These are phyloP conservation scores for Peromyscus melanophrys DNA, from an alignment of 2,797 vertebrate genomes.

Conservation along the genomic window DNA sequence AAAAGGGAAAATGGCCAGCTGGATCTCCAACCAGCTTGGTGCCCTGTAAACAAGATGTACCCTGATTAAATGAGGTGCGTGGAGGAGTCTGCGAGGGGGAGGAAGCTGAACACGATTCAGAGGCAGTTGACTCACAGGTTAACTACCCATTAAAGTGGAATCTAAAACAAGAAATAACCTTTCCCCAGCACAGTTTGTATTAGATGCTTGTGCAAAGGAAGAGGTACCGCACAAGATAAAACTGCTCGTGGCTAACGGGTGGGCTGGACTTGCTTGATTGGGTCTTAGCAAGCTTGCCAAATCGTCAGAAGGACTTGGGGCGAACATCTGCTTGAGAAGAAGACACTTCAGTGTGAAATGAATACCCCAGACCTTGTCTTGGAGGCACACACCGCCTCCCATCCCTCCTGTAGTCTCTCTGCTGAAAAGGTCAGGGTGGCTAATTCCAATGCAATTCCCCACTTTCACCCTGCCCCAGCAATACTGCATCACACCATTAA, in stretches of 20 bases:
- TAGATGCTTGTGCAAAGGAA: constrained; percentile 16
- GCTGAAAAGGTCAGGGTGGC: not conserved
- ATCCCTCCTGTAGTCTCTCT: not conserved
- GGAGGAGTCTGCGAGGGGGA: not conserved
- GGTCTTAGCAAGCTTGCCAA: constrained; percentile 37
- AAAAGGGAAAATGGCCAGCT: constrained; percentile 6
- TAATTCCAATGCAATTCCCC: not conserved
- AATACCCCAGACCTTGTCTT: not conserved
- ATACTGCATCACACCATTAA: not conserved
- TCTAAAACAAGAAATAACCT: constrained; percentile 35
- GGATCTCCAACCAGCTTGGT: not conserved
- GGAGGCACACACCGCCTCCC: not conserved
- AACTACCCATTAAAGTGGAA: constrained; percentile 59
- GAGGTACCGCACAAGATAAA: not conserved
- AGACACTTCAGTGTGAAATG: not conserved
- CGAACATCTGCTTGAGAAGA: constrained; percentile 22
- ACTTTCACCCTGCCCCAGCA: not conserved
- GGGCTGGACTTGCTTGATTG: not conserved
- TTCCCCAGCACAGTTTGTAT: constrained; percentile 2
- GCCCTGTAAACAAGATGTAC: constrained; percentile 68
- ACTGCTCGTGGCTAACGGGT: not conserved
- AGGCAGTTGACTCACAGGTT: constrained; percentile 60
- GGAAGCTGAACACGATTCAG: not conserved
- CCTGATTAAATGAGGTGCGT: not conserved
- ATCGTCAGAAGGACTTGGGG: not conserved